These are phyloP conservation scores for Drosophila lowei DNA, from an alignment of 1,140 invertebrate species.

Conservation along the genomic window DNA sequence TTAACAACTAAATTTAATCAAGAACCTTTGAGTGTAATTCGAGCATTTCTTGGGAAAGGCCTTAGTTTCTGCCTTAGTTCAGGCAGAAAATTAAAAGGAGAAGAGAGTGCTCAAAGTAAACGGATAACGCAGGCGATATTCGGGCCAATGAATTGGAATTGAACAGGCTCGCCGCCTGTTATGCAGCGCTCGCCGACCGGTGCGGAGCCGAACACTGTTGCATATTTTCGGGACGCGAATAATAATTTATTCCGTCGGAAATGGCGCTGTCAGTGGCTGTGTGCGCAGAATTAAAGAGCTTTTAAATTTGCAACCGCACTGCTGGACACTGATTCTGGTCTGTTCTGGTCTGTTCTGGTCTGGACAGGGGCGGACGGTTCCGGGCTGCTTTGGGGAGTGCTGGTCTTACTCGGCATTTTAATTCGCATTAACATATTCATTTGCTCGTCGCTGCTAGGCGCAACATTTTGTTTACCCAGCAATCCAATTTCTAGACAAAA, in stretches of 20 bases:
- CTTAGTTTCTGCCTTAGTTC: no score
- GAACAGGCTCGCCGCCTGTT: slow-evolving; percentile 3
- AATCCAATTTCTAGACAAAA: slow-evolving; percentile 24
- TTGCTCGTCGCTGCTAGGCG: slow-evolving; percentile 20
- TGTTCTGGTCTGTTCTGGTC: neutral
- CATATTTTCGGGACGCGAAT: slow-evolving; percentile 9
- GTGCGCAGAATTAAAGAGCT: slow-evolving; percentile 12
- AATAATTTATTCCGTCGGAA: slow-evolving; percentile 14
- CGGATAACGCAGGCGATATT: slow-evolving; percentile 8
- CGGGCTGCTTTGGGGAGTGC: slow-evolving; percentile 2
- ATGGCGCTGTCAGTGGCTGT: slow-evolving; percentile 1
- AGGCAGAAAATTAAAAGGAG: no score
- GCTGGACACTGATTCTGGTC: neutral
- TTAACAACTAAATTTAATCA: no score
- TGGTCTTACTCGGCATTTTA: slow-evolving; percentile 31
- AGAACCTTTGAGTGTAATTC: no score
- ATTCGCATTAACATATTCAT: slow-evolving; percentile 55
- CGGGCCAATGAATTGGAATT: slow-evolving; percentile 13
- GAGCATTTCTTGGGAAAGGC: no score
- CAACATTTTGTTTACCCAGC: slow-evolving; percentile 27
- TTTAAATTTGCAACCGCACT: slow-evolving; percentile 13
- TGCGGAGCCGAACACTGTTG: slow-evolving; percentile 7
- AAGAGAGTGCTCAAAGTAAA: neutral
- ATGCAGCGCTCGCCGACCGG: slow-evolving; percentile 6
- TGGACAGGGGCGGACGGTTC: neutral